These are phyloP conservation scores for Glomeris maerens DNA, from an alignment of 1,140 invertebrate species.

Conservation along the genomic window DNA sequence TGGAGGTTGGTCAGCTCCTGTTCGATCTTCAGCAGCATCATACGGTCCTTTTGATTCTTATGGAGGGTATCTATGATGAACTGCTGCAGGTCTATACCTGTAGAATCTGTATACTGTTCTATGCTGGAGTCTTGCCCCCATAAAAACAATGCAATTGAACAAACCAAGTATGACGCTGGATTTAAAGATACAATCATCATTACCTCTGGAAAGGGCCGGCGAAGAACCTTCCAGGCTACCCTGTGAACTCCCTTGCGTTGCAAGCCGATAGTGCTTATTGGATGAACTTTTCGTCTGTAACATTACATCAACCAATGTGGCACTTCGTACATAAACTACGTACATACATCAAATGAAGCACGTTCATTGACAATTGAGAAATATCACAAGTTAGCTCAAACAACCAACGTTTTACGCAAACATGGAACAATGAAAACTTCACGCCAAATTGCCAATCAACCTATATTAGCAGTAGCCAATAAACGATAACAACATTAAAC, in stretches of 20 bases:
- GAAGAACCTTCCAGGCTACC: slow-evolving; percentile 44
- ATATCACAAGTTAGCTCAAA: no score
- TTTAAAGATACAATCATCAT: slow-evolving; percentile 7
- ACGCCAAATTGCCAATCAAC: no score
- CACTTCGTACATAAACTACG: no score
- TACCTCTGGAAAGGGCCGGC: slow-evolving; percentile 46
- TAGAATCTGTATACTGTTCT: slow-evolving; percentile 57
- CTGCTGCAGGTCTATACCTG: slow-evolving; percentile 62
- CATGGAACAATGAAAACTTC: no score
- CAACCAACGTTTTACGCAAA: no score
- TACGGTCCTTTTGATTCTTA: slow-evolving; percentile 72
- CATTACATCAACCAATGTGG: background rate
- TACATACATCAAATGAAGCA: no score
- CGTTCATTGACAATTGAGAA: no score
- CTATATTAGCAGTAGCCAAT: no score
- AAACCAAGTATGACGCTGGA: background rate
- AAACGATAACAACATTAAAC: no score
- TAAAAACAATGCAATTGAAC: no score
- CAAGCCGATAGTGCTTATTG: slow-evolving; percentile 31
- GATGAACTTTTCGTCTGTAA: slow-evolving; percentile 8
- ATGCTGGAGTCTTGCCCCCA: slow-evolving; percentile 60
- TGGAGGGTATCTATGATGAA: slow-evolving; percentile 84
- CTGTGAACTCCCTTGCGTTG: slow-evolving; percentile 46
- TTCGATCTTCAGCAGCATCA: slow-evolving; percentile 70
- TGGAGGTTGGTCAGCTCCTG: slow-evolving; percentile 68